Evolutionary conservation across 2,888 invertebrate species (phyloP).

Genomic region (Arenicola marina): DNA sequence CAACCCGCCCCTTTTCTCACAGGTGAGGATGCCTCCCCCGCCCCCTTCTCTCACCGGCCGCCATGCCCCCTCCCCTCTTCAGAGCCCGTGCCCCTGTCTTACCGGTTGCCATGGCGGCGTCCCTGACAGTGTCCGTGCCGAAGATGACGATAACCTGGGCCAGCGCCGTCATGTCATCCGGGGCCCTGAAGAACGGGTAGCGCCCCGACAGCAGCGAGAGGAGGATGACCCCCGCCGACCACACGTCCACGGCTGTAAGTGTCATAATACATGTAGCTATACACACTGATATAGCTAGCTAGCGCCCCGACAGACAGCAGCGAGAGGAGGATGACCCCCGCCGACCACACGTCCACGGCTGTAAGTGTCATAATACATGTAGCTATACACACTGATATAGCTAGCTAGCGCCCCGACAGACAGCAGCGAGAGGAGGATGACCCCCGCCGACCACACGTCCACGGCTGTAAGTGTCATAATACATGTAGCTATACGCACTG

Average conservation of each 20-base stretch:
- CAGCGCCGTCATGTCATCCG: slow-evolving; percentile 77
- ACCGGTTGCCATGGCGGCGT: slow-evolving; percentile 73
- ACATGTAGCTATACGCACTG: too few species aligned
- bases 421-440: slow-evolving; percentile 78
- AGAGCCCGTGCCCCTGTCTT: slow-evolving; percentile 35
- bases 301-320: slow-evolving; percentile 77
- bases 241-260: slow-evolving; percentile 77
- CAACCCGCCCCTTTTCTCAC: too few species aligned
- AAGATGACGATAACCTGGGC: slow-evolving; percentile 82
- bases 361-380: slow-evolving; percentile 29
- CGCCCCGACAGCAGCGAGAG: slow-evolving; percentile 77
- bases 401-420: too few species aligned
- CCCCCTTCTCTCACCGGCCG: too few species aligned
- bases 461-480: slow-evolving; percentile 68
- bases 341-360: slow-evolving; percentile 89
- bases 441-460: slow-evolving; percentile 87
- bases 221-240: slow-evolving; percentile 87
- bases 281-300: too few species aligned
- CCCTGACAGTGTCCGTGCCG: slow-evolving; percentile 73
- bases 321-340: slow-evolving; percentile 80
- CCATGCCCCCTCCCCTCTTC: too few species aligned
- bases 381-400: too few species aligned
- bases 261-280: too few species aligned
- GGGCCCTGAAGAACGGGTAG: slow-evolving; percentile 83
- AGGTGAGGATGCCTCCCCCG: too few species aligned